Evolutionary conservation across 2,113 vertebrate genomes (phyloP).

Genomic region (Caloenas nicobarica): DNA sequence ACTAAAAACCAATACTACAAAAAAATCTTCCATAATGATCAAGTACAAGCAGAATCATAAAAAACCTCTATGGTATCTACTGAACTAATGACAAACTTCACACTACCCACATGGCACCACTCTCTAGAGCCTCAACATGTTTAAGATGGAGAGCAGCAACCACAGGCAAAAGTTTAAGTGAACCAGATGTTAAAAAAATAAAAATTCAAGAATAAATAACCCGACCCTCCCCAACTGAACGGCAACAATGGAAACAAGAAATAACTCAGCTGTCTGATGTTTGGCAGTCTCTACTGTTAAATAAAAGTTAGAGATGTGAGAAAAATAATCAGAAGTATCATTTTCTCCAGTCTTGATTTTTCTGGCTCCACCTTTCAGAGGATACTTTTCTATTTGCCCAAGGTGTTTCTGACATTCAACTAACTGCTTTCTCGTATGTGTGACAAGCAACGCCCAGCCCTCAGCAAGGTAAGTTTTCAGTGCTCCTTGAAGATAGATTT

Average conservation of each 20-base stretch:
- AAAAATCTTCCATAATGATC: background rate
- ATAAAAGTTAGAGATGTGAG: background rate
- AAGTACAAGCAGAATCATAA: background rate
- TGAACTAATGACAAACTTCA: background rate
- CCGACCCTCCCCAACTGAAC: background rate
- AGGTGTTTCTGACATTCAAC: constrained; percentile 94
- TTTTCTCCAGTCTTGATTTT: background rate
- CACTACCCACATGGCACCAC: too few species aligned
- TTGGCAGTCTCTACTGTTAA: background rate
- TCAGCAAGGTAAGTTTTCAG: constrained; percentile 90
- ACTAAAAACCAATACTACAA: background rate
- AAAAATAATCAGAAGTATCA: background rate
- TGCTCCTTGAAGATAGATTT: constrained; percentile 88
- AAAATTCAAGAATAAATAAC: background rate
- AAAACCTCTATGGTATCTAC: background rate
- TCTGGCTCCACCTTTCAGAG: constrained; percentile 49
- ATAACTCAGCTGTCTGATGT: background rate
- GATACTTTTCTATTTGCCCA: constrained; percentile 92
- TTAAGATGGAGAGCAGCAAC: background rate
- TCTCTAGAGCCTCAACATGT: background rate
- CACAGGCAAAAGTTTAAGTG: background rate
- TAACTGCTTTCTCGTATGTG: constrained; percentile 92
- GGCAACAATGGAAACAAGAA: background rate
- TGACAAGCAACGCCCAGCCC: constrained; percentile 91
- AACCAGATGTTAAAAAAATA: background rate